These are phyloP conservation scores for Darevskia mixta DNA, from an alignment of 2,797 vertebrate species.

Conservation along the genomic window DNA sequence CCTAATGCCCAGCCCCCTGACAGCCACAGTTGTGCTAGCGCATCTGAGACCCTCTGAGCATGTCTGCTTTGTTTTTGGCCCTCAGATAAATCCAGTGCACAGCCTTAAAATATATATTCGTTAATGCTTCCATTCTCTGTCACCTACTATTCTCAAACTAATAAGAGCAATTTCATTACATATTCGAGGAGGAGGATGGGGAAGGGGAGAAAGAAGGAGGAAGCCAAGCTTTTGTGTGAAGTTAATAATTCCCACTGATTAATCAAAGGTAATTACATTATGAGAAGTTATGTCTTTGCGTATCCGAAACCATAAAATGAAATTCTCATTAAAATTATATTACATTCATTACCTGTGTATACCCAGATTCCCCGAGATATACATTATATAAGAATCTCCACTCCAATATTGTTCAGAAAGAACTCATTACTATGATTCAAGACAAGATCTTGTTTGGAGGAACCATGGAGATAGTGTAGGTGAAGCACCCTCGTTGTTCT, in stretches of 20 bases:
- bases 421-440: conserved; percentile 66
- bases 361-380: conserved; percentile 75
- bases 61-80: too few relatives aligned
- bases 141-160: conserved; percentile 67
- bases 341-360: conserved; percentile 71
- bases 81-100: too few relatives aligned
- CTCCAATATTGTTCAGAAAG: conserved; percentile 61
- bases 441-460: conserved; percentile 24
- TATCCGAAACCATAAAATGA: conserved; percentile 73
- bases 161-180: conserved; percentile 68
- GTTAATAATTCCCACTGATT: conserved; percentile 76
- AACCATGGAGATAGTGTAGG: not conserved
- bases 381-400: conserved; percentile 69
- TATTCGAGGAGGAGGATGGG: not conserved
- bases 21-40: too few relatives aligned
- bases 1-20: not conserved
- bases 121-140: conserved; percentile 49
- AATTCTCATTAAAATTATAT: conserved; percentile 77
- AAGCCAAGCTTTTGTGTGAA: conserved; percentile 72
- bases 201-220: not conserved
- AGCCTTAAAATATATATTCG: conserved; percentile 36
- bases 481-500: conserved; percentile 10
- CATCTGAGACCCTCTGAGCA: too few relatives aligned
- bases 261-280: conserved; percentile 77
- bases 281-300: conserved; percentile 72